These are phyloP conservation scores for Penaeus indicus DNA, from an alignment of 1,140 invertebrate genomes.

Conservation along the genomic window DNA sequence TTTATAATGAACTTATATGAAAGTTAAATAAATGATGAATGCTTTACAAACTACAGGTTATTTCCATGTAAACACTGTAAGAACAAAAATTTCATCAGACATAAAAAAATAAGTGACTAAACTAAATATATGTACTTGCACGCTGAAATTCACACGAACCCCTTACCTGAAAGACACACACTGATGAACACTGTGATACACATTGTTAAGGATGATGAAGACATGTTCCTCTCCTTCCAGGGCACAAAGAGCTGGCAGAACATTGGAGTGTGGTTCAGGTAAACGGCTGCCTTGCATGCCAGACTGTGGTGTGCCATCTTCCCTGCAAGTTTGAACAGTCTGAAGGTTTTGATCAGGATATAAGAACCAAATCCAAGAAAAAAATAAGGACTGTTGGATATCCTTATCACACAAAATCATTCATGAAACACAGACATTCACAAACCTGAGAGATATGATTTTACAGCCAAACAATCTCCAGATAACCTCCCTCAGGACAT, in stretches of 20 bases:
- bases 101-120: too few species aligned
- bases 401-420: too few species aligned
- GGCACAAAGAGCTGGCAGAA: constrained; percentile 53
- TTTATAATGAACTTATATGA: too few species aligned
- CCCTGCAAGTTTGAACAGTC: background rate
- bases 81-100: too few species aligned
- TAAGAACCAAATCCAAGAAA: too few species aligned
- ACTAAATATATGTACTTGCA: too few species aligned
- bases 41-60: too few species aligned
- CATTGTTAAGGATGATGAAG: constrained; percentile 30
- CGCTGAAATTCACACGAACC: too few species aligned
- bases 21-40: too few species aligned
- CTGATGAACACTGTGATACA: constrained; percentile 44
- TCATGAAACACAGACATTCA: background rate
- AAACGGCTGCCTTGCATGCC: background rate
- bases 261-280: constrained; percentile 36
- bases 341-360: too few species aligned
- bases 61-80: too few species aligned
- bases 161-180: constrained; percentile 56
- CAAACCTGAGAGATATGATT: constrained; percentile 45
- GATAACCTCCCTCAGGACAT: constrained; percentile 44
- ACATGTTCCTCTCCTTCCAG: constrained; percentile 42
- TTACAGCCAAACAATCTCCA: constrained; percentile 51
- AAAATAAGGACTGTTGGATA: too few species aligned
- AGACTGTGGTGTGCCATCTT: constrained; percentile 16